Base-by-base conservation (phyloP, 2,113 vertebrate species). In the Cryptotis parvus region DNA sequence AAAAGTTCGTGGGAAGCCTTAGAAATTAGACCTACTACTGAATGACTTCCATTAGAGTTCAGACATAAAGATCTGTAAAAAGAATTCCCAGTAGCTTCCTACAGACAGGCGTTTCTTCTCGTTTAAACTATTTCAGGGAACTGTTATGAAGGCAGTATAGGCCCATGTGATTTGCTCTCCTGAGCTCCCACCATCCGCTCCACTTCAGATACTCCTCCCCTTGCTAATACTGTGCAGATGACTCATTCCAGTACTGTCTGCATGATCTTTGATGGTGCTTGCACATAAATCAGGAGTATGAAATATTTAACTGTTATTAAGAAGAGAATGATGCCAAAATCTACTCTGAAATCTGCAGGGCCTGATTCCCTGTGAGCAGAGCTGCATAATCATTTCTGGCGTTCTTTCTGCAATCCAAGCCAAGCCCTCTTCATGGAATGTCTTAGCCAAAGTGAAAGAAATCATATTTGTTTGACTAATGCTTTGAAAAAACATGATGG, bases 401-500 rank as follows among this genome's bases (percentile, higher is more conserved):
- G 84, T 87, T 79, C 12, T 82, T 49, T 80, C 0, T 58, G 35
- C 84, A 91, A 73, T 65, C 87, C 96, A 61, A 93, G 92, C 92
- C 97, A 92, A 90, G 66, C 80, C 85, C 65, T 92, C 82, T 89
- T 95, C 49, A 73, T 94, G 79, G 95, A 92, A 69, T 79, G 93
- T 80, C 0, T 2, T 87, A 92, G 93, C 85, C 76, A 95, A 92
- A 96, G 75, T 72, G 26, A 4, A 87, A 96, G 37, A 95, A 97
- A 96, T 95, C 80, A 94, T 95, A 94, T 91, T 74, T 76, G 24
- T 90, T 92, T 94, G 84, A 96, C 83, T 78, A 81, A 80, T 94
- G 70, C 33, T 0, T 0, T 83, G 72, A 96, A 81, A 90, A 93
- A 65, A 16, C 72, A 92, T 92, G 65, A 88, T 93, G 87, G 91